Conservation (phyloP, 2,888 invertebrate species). For the Lasioglossum villosulum region DNA sequence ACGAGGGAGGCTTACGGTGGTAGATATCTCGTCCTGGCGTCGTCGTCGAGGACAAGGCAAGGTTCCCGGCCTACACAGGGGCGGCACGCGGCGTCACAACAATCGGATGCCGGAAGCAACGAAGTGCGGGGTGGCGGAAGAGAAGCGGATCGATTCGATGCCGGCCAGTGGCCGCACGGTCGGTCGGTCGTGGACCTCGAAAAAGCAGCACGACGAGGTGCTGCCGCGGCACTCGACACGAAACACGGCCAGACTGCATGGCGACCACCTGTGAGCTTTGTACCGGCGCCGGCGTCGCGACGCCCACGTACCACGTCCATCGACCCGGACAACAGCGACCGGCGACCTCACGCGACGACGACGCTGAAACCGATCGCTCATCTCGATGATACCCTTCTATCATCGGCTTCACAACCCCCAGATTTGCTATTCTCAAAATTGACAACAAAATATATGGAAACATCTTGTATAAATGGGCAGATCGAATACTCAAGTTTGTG, state of each 20-base stretch:
- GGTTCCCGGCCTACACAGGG: conserved; percentile 34
- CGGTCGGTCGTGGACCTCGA: conserved; percentile 77
- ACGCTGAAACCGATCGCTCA: background rate
- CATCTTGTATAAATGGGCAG: too few relatives aligned
- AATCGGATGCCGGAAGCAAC: conserved; percentile 75
- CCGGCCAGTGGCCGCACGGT: conserved; percentile 29
- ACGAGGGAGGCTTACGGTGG: conserved; percentile 41
- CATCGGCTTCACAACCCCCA: background rate
- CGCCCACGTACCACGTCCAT: conserved; percentile 72
- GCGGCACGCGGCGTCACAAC: conserved; percentile 75
- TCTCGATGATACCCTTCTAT: background rate
- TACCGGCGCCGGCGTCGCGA: conserved; percentile 80
- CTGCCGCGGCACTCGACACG: conserved; percentile 73
- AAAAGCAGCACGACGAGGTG: conserved; percentile 68
- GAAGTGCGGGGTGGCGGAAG: conserved; percentile 68
- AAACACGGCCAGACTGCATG: conserved; percentile 81
- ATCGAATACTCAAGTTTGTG: too few relatives aligned
- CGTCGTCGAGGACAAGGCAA: conserved; percentile 36
- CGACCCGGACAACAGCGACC: conserved; percentile 50
- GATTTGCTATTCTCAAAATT: background rate
- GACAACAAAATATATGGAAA: too few relatives aligned
- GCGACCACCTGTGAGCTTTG: conserved; percentile 82
- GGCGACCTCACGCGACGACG: conserved; percentile 21
- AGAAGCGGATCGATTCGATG: conserved; percentile 66
- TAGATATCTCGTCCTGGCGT: conserved; percentile 11